phyloP scores from a whole-genome alignment of 2,113 vertebrate genomes.

The Antennarius striatus region DNA sequence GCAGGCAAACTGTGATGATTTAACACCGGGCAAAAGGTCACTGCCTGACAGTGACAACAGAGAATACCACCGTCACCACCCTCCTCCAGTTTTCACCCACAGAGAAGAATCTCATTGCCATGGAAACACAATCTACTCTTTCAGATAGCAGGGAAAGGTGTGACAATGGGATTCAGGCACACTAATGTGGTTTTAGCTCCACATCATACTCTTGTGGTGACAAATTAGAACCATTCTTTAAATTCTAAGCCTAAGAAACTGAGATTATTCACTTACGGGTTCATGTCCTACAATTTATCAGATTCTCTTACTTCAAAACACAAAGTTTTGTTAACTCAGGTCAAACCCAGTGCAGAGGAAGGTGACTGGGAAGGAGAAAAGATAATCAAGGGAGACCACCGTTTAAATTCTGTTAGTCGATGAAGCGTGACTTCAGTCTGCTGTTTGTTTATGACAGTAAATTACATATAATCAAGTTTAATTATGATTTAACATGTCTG shows the following conservation, averaged over 20 bases:
- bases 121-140: slow-evolving; percentile 73
- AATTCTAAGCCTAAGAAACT: background rate
- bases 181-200: background rate
- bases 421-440: background rate
- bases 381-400: background rate
- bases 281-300: background rate
- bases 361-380: background rate
- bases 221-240: too few species aligned
- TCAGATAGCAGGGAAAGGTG: slow-evolving; percentile 27
- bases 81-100: slow-evolving; percentile 39
- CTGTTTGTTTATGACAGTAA: slow-evolving; percentile 2
- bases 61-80: slow-evolving; percentile 42
- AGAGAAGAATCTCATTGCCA: slow-evolving; percentile 61
- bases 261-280: background rate
- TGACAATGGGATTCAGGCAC: slow-evolving; percentile 18
- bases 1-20: slow-evolving; percentile 45
- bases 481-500: background rate
- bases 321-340: background rate
- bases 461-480: slow-evolving; percentile 13
- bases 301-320: background rate
- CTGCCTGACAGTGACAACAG: slow-evolving; percentile 38
- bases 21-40: slow-evolving; percentile 29
- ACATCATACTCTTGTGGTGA: background rate
- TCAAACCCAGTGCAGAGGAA: background rate
- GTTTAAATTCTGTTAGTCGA: slow-evolving; percentile 1